Evolutionary conservation across 2,888 invertebrate species (phyloP).

Genomic region (Agrotis clavis): DNA sequence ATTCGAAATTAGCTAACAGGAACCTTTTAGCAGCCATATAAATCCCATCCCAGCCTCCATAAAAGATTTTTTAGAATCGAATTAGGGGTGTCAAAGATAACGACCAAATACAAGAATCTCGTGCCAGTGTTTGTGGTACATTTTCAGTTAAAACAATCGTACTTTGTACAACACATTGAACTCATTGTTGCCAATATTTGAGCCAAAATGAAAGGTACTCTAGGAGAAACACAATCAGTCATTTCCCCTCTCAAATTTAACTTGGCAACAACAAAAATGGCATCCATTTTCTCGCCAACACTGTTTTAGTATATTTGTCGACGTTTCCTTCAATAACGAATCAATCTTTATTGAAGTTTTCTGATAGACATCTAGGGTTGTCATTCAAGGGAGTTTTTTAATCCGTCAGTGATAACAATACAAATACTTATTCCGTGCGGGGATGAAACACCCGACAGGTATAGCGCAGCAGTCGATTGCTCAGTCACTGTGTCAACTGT

Average conservation of each 20-base stretch:
- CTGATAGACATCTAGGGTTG: conserved; percentile 41
- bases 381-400: conserved; percentile 5
- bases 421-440: too few species aligned
- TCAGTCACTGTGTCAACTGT: too few species aligned
- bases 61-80: too few species aligned
- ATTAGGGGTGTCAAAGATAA: too few species aligned
- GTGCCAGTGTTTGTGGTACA: too few species aligned
- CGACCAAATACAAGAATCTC: too few species aligned
- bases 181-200: background rate
- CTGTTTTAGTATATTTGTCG: conserved; percentile 44
- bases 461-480: too few species aligned
- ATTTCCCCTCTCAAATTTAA: background rate
- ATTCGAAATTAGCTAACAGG: too few species aligned
- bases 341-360: conserved; percentile 51
- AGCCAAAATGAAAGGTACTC: background rate
- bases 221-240: conserved; percentile 11
- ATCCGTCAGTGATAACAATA: background rate
- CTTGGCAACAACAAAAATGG: conserved; percentile 35
- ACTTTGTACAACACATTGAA: background rate
- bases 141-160: too few species aligned
- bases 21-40: too few species aligned
- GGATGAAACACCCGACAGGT: too few species aligned
- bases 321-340: conserved; percentile 34
- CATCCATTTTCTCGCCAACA: conserved; percentile 26
- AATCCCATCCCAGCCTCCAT: too few species aligned